These are phyloP conservation scores for Clytia hemisphaerica DNA, from an alignment of 30 jellyfish, hydroid and myxozoan species.

Conservation along the genomic window DNA sequence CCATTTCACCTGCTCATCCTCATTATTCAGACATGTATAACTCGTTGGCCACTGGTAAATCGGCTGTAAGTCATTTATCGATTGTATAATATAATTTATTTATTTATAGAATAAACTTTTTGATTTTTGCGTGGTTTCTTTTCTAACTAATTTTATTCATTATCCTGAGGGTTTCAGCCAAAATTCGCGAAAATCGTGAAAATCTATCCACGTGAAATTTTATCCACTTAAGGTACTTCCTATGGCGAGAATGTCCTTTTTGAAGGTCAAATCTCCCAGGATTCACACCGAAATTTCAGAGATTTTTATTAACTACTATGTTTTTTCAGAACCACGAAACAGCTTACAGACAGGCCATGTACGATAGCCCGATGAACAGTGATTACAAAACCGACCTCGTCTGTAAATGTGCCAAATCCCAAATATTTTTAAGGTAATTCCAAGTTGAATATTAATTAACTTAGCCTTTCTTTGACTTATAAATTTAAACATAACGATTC, in stretches of 20 bases:
- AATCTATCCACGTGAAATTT: too few relatives aligned
- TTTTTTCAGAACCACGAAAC: conserved; percentile 68
- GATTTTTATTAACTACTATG: not conserved
- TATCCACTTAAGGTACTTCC: not conserved
- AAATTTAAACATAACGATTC: too few relatives aligned
- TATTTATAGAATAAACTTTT: not conserved
- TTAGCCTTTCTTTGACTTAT: too few relatives aligned
- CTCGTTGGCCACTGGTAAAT: conserved; percentile 61
- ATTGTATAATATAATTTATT: not conserved
- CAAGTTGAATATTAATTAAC: not conserved
- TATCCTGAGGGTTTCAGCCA: not conserved
- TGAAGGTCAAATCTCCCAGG: not conserved
- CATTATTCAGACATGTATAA: conserved; percentile 25
- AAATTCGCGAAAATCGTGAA: too few relatives aligned
- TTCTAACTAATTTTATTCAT: not conserved
- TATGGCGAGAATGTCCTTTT: too few relatives aligned
- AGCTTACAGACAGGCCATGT: conserved; percentile 84
- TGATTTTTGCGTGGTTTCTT: not conserved
- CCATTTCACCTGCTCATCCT: not conserved
- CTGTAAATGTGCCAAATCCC: conserved; percentile 41
- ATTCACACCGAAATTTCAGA: not conserved
- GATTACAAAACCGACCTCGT: conserved; percentile 58
- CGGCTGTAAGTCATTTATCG: conserved; percentile 35
- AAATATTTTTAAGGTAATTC: conserved; percentile 50
- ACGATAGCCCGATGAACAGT: conserved; percentile 67